These are phyloP conservation scores for Sesia apiformis DNA, from an alignment of 2,888 invertebrate species.

Conservation along the genomic window DNA sequence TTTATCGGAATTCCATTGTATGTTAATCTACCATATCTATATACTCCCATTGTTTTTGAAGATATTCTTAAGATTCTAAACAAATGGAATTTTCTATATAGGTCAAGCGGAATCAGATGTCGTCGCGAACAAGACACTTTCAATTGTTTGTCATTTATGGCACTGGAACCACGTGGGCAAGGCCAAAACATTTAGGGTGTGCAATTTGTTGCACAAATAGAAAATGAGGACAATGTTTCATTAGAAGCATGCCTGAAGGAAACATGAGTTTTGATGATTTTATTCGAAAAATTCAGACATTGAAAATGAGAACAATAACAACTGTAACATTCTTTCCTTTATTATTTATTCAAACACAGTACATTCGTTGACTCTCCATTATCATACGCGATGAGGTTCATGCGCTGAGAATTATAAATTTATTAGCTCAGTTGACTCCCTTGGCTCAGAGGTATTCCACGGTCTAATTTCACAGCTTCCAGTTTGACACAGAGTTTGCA, in stretches of 20 bases:
- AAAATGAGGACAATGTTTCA: slow-evolving; percentile 26
- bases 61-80: too few species aligned
- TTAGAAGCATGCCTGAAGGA: slow-evolving; percentile 4
- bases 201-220: slow-evolving; percentile 35
- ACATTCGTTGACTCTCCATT: slow-evolving; percentile 42
- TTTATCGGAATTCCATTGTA: too few species aligned
- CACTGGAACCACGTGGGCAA: slow-evolving; percentile 30
- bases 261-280: too few species aligned
- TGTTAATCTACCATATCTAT: too few species aligned
- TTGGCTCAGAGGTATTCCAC: slow-evolving; percentile 19
- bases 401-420: slow-evolving; percentile 46
- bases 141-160: slow-evolving; percentile 58
- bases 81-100: too few species aligned
- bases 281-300: too few species aligned
- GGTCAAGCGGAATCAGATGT: too few species aligned
- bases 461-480: slow-evolving; percentile 24
- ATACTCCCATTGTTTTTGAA: too few species aligned
- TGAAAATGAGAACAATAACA: slow-evolving; percentile 4
- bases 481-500: slow-evolving; percentile 22
- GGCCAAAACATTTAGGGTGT: slow-evolving; percentile 48
- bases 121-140: slow-evolving; percentile 21
- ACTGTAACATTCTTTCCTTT: slow-evolving; percentile 22
- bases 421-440: slow-evolving; percentile 30
- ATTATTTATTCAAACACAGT: slow-evolving; percentile 6
- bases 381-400: slow-evolving; percentile 51